Base-by-base conservation (phyloP, 2,113 vertebrate genomes). In the Periophthalmus modestus region DNA sequence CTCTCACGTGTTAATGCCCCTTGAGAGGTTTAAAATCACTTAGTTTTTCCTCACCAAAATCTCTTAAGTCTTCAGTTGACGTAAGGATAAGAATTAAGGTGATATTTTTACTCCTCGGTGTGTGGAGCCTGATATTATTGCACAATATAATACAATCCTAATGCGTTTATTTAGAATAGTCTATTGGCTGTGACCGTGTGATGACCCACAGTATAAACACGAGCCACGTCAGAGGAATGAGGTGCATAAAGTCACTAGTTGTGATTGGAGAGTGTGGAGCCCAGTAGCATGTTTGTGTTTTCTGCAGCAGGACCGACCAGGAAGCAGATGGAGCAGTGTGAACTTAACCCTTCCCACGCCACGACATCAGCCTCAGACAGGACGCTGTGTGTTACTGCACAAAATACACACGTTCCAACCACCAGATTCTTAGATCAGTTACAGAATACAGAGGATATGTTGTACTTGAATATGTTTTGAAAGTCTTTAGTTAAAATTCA, bases 281-380 rank as follows among this genome's bases (percentile, higher is more conserved):
- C 50, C 76, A 78, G 71, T 83, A 82, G 74, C 78, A 68, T 82
- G 68, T 75, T 19, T 74, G 75, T 74, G 57, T 74, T 61, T 23
- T 66, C 69, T 86, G 68, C 67, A 91, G 79, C 68, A 88, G 82
- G 85, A 88, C 90, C 92, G 90, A 92, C 81, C 74, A 92, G 84
- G 79, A 76, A 88, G 86, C 92, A 93, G 92, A 92, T 92, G 92
- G 92, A 80, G 85, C 77, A 83, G 79, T 90, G 88, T 82, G 83
- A 87, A 90, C 83, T 91, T 92, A 92, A 92, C 92, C 89, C 91
- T 92, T 93, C 87, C 91, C 88, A 92, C 84, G 85, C 87, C 91
- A 90, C 79, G 79, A 84, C 73, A 75, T 85, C 82, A 34, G 16
- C 81, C 88, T 54, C 76, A 70, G 79, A 74, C 78, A 78, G 71